Base-by-base conservation (phyloP, 1,140 invertebrate genomes). In the Drosophila hydei region DNA sequence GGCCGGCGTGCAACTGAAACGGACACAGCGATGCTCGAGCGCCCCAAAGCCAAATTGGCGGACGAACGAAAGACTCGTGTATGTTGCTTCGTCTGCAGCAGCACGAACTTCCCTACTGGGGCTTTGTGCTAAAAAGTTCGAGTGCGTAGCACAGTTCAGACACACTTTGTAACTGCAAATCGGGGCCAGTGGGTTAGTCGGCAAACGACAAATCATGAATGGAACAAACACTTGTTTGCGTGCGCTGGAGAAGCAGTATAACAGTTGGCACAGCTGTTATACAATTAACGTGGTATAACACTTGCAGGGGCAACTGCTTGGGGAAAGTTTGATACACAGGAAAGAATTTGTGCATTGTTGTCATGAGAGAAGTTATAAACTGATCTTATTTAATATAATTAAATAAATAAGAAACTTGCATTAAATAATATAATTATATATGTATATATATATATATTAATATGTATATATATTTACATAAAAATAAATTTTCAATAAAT, bases 221-320 rank as follows among this genome's bases (percentile, higher is more conserved):
- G 83, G 71, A 88, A 88, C 68, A 87, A 78, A 87, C 83, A 87
- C 83, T 87, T 87, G 83, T 87, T 87, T 64, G 83, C 78, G 63
- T 87, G 78, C 72, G 48, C 42, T 70, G 81, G 81, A 56, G 77
- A 47, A 87, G 12, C 19, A 12, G 16, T 50, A 36, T 27, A 25
- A 50, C 25, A 78, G 48, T 63, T 23, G n/a, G 43, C 12, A 47
- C 12, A 7, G 14, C 16, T 51, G 67, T 55, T 43, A 71, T 72
- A 54, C 54, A 43, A 8, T 38, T 9, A 16, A 47, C 18, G 47
- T 16, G 60, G 59, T 16, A 68, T 64, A 54, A 65, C 0, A 8
- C 8, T 18, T n/a, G 12, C n/a, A 36, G 58, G 65, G 48, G 64
- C 3, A 60, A 45, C 6, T n/a, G 12, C n/a, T 16, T 48, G 5